phyloP scores from a whole-genome alignment of 2,888 invertebrate genomes.

The Acanthopleura granulata region DNA sequence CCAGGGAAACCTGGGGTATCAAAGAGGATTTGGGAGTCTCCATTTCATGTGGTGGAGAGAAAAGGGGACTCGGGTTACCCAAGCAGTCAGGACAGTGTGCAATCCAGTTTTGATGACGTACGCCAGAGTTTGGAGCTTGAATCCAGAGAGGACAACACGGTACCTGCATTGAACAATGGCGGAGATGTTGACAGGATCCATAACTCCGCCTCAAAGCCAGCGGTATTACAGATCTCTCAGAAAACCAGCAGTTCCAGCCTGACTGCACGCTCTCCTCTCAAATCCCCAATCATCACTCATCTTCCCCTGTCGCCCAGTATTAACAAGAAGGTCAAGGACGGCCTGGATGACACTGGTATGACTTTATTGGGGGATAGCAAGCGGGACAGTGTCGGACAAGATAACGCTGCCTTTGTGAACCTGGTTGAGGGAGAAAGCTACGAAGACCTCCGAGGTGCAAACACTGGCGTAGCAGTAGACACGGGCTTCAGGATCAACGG shows the following conservation, averaged over 20 bases:
- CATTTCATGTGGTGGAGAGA: slow-evolving; percentile 18
- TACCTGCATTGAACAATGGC: not conserved
- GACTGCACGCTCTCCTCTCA: not conserved
- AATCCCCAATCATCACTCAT: not conserved
- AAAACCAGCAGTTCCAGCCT: not conserved
- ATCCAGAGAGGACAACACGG: too few species aligned
- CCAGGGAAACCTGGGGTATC: not conserved
- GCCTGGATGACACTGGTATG: not conserved
- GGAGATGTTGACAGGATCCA: not conserved
- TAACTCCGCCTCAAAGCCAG: not conserved
- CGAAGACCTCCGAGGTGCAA: too few species aligned
- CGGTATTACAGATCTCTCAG: not conserved
- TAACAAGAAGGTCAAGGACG: not conserved
- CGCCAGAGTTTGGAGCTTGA: not conserved
- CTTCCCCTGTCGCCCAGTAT: not conserved
- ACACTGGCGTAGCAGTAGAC: not conserved
- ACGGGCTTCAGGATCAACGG: not conserved
- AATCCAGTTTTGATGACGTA: not conserved
- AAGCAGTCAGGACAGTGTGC: not conserved
- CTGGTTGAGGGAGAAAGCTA: not conserved
- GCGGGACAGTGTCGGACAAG: not conserved
- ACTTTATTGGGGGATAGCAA: not conserved
- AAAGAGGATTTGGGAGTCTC: slow-evolving; percentile 17
- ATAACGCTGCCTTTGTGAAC: slow-evolving; percentile 5
- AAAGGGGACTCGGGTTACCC: slow-evolving; percentile 15